Percentiles rank a stretch among this genome's conserved stretches.
Conservation (phyloP, 2,888 invertebrate species). For the Resseliella maxima region DNA sequence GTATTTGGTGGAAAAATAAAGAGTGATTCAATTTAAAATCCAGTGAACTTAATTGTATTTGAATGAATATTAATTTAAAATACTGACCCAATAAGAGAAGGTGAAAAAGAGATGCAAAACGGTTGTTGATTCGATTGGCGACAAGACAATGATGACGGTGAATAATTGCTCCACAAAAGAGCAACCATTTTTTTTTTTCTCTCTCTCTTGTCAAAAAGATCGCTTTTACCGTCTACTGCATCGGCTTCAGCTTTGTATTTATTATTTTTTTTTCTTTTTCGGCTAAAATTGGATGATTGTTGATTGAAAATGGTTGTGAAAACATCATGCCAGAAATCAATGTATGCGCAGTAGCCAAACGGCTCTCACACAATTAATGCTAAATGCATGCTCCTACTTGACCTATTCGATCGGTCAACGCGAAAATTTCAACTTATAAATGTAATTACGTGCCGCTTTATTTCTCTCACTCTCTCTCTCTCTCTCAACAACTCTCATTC, state of each 20-base stretch:
- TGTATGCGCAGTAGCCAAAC: constrained; percentile 1
- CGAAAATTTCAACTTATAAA: neutral
- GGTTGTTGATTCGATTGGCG: neutral
- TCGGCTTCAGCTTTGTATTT: neutral
- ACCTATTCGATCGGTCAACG: constrained; percentile 37
- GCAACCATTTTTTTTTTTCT: neutral
- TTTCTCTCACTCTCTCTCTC: too few species aligned
- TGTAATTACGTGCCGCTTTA: neutral
- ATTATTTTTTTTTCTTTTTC: too few species aligned
- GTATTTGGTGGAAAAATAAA: neutral
- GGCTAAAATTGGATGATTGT: neutral
- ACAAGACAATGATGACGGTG: constrained; percentile 23
- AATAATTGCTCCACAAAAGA: constrained; percentile 40
- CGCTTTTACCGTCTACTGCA: too few species aligned
- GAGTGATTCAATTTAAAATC: constrained; percentile 28
- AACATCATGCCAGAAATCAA: neutral
- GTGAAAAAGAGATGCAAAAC: neutral
- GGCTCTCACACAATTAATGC: constrained; percentile 35
- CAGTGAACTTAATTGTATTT: constrained; percentile 40
- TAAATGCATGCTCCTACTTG: constrained; percentile 35
- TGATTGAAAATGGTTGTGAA: neutral
- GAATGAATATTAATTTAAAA: constrained; percentile 15
- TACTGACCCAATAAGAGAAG: neutral
- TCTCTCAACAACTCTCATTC: too few species aligned
- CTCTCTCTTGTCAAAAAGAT: neutral